A percentile compares a stretch with the other conserved stretches of the same genome.
Conservation (phyloP, 2,888 invertebrate species). For the Seira sanloemensis region DNA sequence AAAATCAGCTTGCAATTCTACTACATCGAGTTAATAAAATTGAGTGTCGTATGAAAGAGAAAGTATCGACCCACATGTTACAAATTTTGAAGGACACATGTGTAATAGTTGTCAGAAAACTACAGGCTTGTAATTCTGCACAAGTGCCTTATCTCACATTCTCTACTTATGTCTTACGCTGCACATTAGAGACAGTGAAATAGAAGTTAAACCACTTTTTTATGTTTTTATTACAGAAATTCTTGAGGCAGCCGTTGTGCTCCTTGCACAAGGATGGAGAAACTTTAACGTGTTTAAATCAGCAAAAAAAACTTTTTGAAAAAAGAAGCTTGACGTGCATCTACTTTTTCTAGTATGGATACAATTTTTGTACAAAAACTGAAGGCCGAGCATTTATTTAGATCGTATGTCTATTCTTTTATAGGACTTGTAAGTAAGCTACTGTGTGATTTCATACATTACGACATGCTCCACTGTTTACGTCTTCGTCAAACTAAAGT, state of each 20-base stretch:
- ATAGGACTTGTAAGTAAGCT: background rate
- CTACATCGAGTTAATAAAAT: no score
- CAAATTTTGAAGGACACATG: background rate
- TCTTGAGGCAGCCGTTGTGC: background rate
- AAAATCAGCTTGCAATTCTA: no score
- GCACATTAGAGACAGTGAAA: background rate
- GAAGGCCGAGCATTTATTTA: conserved; percentile 4
- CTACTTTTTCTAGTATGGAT: background rate
- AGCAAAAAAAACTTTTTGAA: background rate
- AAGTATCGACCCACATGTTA: no score
- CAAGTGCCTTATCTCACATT: background rate
- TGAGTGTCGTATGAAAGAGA: no score
- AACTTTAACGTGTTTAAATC: background rate
- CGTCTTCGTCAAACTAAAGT: conserved; percentile 4
- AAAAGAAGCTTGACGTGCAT: conserved; percentile 11
- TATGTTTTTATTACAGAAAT: background rate
- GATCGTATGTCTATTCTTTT: conserved; percentile 1
- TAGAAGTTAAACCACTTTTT: background rate
- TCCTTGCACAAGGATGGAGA: background rate
- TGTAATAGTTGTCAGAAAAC: background rate
- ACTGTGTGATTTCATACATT: background rate
- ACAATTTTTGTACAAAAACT: background rate
- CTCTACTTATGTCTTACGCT: no score
- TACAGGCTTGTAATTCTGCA: background rate
- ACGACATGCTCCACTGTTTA: background rate